Evolutionary conservation across 2,113 vertebrate genomes (phyloP).

Genomic region (Saccopteryx bilineata): DNA sequence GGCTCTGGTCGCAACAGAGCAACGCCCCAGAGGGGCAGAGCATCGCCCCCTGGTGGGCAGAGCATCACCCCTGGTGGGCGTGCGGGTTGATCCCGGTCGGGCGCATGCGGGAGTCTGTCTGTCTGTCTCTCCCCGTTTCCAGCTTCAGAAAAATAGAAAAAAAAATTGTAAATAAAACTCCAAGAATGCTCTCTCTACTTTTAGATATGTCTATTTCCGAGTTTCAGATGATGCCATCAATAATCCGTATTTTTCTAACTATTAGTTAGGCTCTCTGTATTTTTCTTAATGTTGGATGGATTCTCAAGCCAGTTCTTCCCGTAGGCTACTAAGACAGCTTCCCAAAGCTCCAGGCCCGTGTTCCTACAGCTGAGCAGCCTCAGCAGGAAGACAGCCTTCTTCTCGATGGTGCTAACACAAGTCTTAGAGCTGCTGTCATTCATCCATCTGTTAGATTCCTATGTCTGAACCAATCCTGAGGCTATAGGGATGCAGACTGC

Average conservation of each 20-base stretch:
- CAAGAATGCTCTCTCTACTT: background rate
- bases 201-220: background rate
- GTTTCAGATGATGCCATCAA: background rate
- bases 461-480: background rate
- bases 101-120: no score
- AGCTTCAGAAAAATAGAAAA: no score
- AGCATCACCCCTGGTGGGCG: no score
- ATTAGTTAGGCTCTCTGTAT: background rate
- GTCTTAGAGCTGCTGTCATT: background rate
- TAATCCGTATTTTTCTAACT: background rate
- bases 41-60: no score
- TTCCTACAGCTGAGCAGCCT: background rate
- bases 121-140: no score
- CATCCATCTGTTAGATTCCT: background rate
- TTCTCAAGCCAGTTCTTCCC: background rate
- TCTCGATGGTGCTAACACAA: background rate
- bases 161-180: background rate
- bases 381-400: background rate
- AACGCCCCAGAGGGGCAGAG: no score
- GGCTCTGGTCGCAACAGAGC: no score
- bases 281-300: background rate
- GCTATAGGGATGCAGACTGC: background rate
- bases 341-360: background rate
- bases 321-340: background rate
- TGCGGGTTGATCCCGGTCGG: no score